A percentile compares a stretch with the other conserved stretches of the same genome.
These are phyloP conservation scores for Oncorhynchus nerka DNA, from an alignment of 2,113 vertebrate species.

Conservation along the genomic window DNA sequence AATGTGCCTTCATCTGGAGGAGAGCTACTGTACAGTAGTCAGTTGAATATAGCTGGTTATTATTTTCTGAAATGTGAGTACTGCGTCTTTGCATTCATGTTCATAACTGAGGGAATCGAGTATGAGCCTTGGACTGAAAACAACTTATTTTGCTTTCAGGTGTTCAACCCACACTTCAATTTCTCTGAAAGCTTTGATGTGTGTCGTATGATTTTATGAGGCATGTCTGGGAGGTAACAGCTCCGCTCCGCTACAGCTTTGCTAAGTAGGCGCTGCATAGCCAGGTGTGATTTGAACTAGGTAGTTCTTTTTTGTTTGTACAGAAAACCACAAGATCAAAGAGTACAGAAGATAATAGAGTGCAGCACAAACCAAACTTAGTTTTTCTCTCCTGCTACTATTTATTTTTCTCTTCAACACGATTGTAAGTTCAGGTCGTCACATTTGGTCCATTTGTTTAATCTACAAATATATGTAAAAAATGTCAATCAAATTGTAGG, in stretches of 20 bases:
- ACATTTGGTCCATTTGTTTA: background rate
- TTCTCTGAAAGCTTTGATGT: constrained; percentile 52
- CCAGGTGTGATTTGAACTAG: constrained; percentile 68
- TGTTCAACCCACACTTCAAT: constrained; percentile 46
- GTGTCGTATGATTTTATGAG: constrained; percentile 44
- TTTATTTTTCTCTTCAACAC: constrained; percentile 42
- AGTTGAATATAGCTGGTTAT: constrained; percentile 38
- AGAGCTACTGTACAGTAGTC: constrained; percentile 44
- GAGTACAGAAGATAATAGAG: constrained; percentile 49
- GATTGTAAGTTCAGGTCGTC: constrained; percentile 9
- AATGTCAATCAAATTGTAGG: background rate
- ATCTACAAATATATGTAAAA: background rate
- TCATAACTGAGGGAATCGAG: background rate
- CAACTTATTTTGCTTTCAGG: constrained; percentile 20
- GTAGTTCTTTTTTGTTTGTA: constrained; percentile 48
- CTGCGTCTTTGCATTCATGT: constrained; percentile 28
- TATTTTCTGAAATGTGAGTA: constrained; percentile 37
- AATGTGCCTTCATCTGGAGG: constrained; percentile 33
- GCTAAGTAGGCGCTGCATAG: constrained; percentile 53
- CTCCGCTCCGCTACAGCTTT: constrained; percentile 49
- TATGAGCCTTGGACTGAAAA: background rate
- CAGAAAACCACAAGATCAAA: constrained; percentile 69
- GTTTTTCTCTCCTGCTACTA: constrained; percentile 38
- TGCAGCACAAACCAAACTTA: constrained; percentile 36
- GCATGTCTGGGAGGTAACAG: constrained; percentile 35